Base-by-base conservation (phyloP, 2,113 vertebrate genomes). In the Boleophthalmus pectinirostris region DNA sequence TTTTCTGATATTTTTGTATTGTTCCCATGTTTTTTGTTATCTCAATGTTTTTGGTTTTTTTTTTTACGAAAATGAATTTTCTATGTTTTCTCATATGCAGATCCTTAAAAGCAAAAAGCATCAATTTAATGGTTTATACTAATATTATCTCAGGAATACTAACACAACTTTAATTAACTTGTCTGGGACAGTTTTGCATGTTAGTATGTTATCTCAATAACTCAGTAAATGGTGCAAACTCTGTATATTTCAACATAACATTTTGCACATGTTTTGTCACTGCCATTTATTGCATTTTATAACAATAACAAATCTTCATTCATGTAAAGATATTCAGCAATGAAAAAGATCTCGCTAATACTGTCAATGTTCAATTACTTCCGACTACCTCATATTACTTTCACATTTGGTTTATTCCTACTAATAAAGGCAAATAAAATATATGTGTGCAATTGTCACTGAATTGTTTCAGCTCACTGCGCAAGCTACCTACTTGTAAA, bases 21-120 rank as follows among this genome's bases (percentile, higher is more conserved):
- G 66, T 43, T 43, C 74, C 73, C 66, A 69, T 75, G 83, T 63
- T 74, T 74, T 74, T 46, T 2, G 10, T 24, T 16, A 20, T 43
- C 9, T 43, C 73, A 79, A 77, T 79, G 66, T 29, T n/a, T n/a
- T n/a, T n/a, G n/a, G n/a, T n/a, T n/a, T n/a, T n/a, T n/a, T 60
- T 66, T 75, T 86, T 46, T 58, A 38, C 35, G 3, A 38, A 38
- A 38, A 38, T 5, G 5, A n/a, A 38, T 38, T 38, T 38, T 38
- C 9, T 38, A 38, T 38, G 35, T 38, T 43, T 43, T 43, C 38
- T 29, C 29, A 2, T 29, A 10, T 43, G 20, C n/a, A 54, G 10
- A n/a, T n/a, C 20, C 20, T n/a, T n/a, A 21, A 54, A 21, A 54
- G n/a, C n/a, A 21, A 54, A 21, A 54, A n/a, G 38, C 20, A 53